A percentile compares a stretch with the other conserved stretches of the same genome.
Evolutionary conservation across 2,113 vertebrate genomes (phyloP).

Genomic region (Monopterus albus): DNA sequence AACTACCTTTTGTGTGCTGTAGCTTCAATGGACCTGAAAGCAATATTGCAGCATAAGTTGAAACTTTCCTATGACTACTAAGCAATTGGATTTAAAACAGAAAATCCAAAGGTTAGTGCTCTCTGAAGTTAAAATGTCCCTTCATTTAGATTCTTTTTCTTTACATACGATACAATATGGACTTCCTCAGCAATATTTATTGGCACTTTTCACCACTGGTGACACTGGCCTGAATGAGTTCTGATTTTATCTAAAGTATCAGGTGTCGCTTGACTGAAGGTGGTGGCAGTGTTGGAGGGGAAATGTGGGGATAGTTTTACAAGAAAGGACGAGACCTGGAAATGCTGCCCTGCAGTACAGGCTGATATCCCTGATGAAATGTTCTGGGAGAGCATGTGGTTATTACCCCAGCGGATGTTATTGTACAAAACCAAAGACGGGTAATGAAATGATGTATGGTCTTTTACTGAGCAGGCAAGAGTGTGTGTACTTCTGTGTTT

Average conservation of each 20-base stretch:
- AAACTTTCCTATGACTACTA: background rate
- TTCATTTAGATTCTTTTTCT: conserved; percentile 9
- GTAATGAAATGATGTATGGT: conserved; percentile 80
- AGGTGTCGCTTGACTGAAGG: conserved; percentile 55
- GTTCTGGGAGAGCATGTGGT: conserved; percentile 63
- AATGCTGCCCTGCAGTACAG: conserved; percentile 36
- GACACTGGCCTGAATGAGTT: conserved; percentile 29
- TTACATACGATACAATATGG: conserved; percentile 1
- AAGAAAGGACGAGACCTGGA: conserved; percentile 60
- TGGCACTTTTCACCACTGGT: conserved; percentile 20
- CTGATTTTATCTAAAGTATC: conserved; percentile 71
- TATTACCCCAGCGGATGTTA: conserved; percentile 76
- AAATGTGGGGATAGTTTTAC: conserved; percentile 69
- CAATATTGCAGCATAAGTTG: background rate
- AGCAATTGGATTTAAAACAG: background rate
- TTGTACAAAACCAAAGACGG: conserved; percentile 70
- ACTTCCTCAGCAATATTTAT: background rate
- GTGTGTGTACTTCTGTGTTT: conserved; percentile 47
- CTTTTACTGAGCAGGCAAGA: conserved; percentile 53
- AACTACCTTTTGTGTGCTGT: background rate
- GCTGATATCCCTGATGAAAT: conserved; percentile 74
- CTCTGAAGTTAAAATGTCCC: background rate
- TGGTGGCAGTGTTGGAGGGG: conserved; percentile 34
- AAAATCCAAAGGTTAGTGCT: accelerated
- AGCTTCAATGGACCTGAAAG: background rate